Conservation (phyloP, 2,888 invertebrate genomes). For the Drosophila subquinaria region DNA sequence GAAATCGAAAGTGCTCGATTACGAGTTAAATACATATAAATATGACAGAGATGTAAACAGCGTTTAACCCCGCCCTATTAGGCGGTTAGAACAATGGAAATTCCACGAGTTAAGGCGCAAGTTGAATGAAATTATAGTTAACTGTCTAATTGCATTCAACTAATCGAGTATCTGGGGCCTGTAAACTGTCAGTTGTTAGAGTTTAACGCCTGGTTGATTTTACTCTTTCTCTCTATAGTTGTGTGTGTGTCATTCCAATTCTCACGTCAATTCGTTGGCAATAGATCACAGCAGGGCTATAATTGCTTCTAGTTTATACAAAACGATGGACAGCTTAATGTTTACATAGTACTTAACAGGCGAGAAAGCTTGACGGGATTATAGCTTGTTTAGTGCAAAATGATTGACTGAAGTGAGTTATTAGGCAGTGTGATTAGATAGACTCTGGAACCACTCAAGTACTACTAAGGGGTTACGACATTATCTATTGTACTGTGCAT, state of each 20-base stretch:
- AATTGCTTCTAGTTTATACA: conserved; percentile 45
- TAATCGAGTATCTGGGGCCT: conserved; percentile 45
- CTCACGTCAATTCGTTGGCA: conserved; percentile 51
- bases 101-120: conserved; percentile 6
- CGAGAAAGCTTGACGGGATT: conserved; percentile 19
- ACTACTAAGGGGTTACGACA: conserved; percentile 23
- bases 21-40: conserved; percentile 14
- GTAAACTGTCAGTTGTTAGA: conserved; percentile 63
- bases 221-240: conserved; percentile 12
- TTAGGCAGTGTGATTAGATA: conserved; percentile 47
- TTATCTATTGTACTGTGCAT: conserved; percentile 11
- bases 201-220: conserved; percentile 67
- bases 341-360: conserved; percentile 14
- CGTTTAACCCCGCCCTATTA: background rate
- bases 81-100: conserved; percentile 40
- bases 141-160: conserved; percentile 43
- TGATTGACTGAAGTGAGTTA: conserved; percentile 18
- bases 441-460: conserved; percentile 31
- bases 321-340: conserved; percentile 24
- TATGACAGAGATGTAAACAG: background rate
- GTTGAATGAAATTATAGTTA: conserved; percentile 43
- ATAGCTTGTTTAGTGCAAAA: conserved; percentile 25
- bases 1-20: conserved; percentile 67
- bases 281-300: conserved; percentile 47
- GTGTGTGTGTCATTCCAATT: conserved; percentile 41